Percentiles rank a stretch among this genome's conserved stretches.
Evolutionary conservation across 1,140 invertebrate species (phyloP).

Genomic region (Saccostrea echinata): DNA sequence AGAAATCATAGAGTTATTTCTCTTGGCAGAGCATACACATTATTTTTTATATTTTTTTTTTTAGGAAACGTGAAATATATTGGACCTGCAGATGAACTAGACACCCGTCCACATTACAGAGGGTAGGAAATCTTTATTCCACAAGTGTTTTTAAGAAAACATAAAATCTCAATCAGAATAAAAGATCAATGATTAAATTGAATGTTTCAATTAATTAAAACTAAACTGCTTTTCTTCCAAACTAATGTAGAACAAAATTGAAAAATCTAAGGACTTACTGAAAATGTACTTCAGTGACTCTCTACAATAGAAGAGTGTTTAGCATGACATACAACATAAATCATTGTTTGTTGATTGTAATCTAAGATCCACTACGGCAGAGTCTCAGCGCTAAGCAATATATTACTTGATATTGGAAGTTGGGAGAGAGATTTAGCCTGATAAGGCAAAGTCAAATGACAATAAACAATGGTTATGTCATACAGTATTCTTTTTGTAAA

Average conservation of each 20-base stretch:
- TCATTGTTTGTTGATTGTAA: background rate
- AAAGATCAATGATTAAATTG: background rate
- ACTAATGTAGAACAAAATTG: background rate
- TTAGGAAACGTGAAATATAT: constrained; percentile 65
- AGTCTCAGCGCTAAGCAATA: background rate
- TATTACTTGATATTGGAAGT: constrained; percentile 13
- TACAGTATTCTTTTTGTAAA: background rate
- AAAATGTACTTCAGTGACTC: background rate
- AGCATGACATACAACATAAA: background rate
- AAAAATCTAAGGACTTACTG: background rate
- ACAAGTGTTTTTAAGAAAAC: background rate
- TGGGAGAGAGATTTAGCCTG: background rate
- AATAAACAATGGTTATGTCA: background rate
- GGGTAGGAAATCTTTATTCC: constrained; percentile 50
- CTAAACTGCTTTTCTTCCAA: background rate
- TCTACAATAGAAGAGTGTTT: background rate
- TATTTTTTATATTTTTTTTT: background rate
- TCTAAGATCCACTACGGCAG: background rate
- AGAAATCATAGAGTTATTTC: too few relatives aligned
- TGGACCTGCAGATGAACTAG: constrained; percentile 67
- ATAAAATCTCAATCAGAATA: background rate
- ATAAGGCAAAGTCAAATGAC: background rate
- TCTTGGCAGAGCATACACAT: too few relatives aligned
- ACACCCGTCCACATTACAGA: constrained; percentile 51
- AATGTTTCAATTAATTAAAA: background rate